phyloP scores from a whole-genome alignment of 2,888 invertebrate species.

The Euzophera pinguis region DNA sequence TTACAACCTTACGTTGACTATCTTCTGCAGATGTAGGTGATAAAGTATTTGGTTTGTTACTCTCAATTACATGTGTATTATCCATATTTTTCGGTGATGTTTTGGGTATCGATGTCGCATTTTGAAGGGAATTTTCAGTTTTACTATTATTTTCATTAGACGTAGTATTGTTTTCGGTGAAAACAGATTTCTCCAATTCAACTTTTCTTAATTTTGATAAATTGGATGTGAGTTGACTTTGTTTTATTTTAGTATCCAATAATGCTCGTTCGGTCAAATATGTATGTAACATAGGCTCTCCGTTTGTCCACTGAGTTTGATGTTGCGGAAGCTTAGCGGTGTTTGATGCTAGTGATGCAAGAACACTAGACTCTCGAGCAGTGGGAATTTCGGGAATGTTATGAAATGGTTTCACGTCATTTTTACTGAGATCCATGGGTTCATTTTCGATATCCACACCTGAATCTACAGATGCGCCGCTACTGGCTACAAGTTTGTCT shows the following conservation, averaged over 20 bases:
- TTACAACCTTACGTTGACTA: slow-evolving; percentile 23
- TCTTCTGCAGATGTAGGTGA: slow-evolving; percentile 38
- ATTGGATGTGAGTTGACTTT: slow-evolving; percentile 76
- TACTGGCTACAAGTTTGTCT: slow-evolving; percentile 44
- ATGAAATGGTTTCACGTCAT: slow-evolving; percentile 49
- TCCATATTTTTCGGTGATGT: slow-evolving; percentile 30
- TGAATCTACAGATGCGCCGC: slow-evolving; percentile 46
- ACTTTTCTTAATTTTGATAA: slow-evolving; percentile 58
- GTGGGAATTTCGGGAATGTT: slow-evolving; percentile 79
- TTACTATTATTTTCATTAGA: slow-evolving; percentile 33
- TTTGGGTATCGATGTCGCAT: slow-evolving; percentile 28
- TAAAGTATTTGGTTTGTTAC: slow-evolving; percentile 16
- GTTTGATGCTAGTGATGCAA: slow-evolving; percentile 82
- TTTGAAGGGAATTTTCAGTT: slow-evolving; percentile 29
- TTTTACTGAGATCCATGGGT: slow-evolving; percentile 74
- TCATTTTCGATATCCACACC: slow-evolving; percentile 71
- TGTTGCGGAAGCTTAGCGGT: slow-evolving; percentile 81
- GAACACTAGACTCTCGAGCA: slow-evolving; percentile 81
- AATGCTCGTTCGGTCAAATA: slow-evolving; percentile 86
- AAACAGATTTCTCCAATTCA: slow-evolving; percentile 51
- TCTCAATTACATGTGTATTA: slow-evolving; percentile 35
- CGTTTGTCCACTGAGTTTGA: slow-evolving; percentile 76
- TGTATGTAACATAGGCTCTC: slow-evolving; percentile 84
- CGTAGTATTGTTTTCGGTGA: slow-evolving; percentile 40
- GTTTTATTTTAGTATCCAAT: slow-evolving; percentile 85